Evolutionary conservation across 2,888 invertebrate species (phyloP).

Genomic region (Adelognathus sp.): DNA sequence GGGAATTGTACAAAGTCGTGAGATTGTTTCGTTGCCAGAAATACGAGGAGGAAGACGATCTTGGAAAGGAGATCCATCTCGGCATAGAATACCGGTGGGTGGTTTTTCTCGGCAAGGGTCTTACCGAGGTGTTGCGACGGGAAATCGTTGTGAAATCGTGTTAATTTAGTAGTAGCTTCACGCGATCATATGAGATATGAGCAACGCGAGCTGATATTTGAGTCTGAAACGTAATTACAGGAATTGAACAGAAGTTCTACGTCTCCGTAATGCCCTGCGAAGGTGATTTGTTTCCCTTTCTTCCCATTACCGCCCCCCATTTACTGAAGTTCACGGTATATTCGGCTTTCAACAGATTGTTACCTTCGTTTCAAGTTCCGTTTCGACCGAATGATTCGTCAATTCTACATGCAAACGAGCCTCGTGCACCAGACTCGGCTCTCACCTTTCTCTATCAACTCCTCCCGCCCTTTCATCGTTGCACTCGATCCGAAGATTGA

Average conservation of each 20-base stretch:
- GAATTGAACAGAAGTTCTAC: not conserved
- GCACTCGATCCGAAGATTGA: not conserved
- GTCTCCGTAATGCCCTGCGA: not conserved
- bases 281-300: not conserved
- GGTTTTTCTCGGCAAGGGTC: too few relatives aligned
- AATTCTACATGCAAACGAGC: not conserved
- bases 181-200: too few relatives aligned
- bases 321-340: not conserved
- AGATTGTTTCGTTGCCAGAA: too few relatives aligned
- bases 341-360: not conserved
- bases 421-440: not conserved
- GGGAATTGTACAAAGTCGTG: too few relatives aligned
- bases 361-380: not conserved
- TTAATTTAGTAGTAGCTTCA: too few relatives aligned
- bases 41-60: too few relatives aligned
- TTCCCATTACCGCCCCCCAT: not conserved
- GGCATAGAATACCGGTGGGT: too few relatives aligned
- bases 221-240: conserved; percentile 1
- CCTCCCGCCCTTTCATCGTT: not conserved
- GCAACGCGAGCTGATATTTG: not conserved
- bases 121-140: too few relatives aligned
- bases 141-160: too few relatives aligned
- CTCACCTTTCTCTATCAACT: not conserved
- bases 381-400: too few relatives aligned
- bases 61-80: too few relatives aligned